A percentile compares a stretch with the other conserved stretches of the same genome.
Evolutionary conservation across 2,888 invertebrate species (phyloP).

Genomic region (Leptopilina myrica): DNA sequence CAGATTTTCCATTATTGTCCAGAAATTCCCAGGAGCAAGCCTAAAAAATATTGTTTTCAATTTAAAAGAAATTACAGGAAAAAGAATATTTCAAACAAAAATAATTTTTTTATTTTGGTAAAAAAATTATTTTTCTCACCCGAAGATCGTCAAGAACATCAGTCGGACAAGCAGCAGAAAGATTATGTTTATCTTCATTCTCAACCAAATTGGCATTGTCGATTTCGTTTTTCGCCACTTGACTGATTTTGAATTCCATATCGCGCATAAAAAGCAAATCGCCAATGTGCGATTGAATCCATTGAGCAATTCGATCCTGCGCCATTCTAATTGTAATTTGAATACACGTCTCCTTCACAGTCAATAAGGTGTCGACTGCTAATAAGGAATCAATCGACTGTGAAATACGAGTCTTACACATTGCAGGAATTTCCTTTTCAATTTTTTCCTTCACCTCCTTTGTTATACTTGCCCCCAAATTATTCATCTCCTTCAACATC

Average conservation of each 20-base stretch:
- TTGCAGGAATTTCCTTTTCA: slow-evolving; percentile 59
- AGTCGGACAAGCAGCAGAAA: slow-evolving; percentile 63
- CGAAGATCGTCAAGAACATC: slow-evolving; percentile 63
- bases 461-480: slow-evolving; percentile 43
- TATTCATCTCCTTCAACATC: slow-evolving; percentile 46
- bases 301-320: slow-evolving; percentile 78
- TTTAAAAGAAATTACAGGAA: background rate
- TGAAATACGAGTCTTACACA: slow-evolving; percentile 65
- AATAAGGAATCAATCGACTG: slow-evolving; percentile 77
- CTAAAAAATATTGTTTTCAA: slow-evolving; percentile 49
- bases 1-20: slow-evolving; percentile 62
- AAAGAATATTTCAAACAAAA: slow-evolving; percentile 28
- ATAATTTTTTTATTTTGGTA: slow-evolving; percentile 16
- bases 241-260: slow-evolving; percentile 65
- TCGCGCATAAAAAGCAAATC: slow-evolving; percentile 67
- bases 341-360: slow-evolving; percentile 78
- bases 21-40: slow-evolving; percentile 67
- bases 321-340: slow-evolving; percentile 78
- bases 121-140: slow-evolving; percentile 55
- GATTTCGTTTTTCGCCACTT: slow-evolving; percentile 56
- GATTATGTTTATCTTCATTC: slow-evolving; percentile 61
- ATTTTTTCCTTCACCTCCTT: slow-evolving; percentile 63
- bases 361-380: slow-evolving; percentile 77
- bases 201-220: slow-evolving; percentile 41
- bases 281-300: slow-evolving; percentile 78